Evolutionary conservation across 2,888 invertebrate genomes (phyloP).

Genomic region (Athripsodes cinereus): DNA sequence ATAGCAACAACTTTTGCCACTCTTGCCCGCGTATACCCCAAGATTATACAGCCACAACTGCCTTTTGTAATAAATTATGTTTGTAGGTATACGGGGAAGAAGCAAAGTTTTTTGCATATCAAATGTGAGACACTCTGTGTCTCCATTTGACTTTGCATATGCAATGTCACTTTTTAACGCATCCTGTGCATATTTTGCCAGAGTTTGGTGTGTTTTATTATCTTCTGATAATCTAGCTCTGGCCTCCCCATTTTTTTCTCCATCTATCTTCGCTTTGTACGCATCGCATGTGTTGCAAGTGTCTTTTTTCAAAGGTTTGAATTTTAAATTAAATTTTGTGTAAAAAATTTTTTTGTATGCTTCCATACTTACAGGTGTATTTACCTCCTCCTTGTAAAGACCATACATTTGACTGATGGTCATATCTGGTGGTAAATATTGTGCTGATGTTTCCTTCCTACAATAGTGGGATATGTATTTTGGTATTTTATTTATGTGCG

Average conservation of each 20-base stretch:
- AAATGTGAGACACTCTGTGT: conserved; percentile 23
- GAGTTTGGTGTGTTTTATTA: conserved; percentile 12
- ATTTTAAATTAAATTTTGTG: conserved; percentile 13
- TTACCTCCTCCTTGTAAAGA: conserved; percentile 4
- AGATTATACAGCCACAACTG: conserved; percentile 30
- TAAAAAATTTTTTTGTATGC: too few relatives aligned
- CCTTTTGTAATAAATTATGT: conserved; percentile 30
- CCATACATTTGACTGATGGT: neutral
- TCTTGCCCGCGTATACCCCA: conserved; percentile 27
- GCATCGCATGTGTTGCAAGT: conserved; percentile 19
- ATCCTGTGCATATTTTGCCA: conserved; percentile 14
- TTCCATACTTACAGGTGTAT: conserved; percentile 2
- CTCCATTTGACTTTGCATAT: conserved; percentile 8
- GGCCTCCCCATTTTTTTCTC: conserved; percentile 7
- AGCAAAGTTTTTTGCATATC: conserved; percentile 30
- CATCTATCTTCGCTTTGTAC: conserved; percentile 3
- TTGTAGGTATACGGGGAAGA: conserved; percentile 28
- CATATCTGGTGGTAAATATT: conserved; percentile 1
- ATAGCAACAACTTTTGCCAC: conserved; percentile 13
- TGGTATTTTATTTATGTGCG: neutral
- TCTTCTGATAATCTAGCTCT: conserved; percentile 10
- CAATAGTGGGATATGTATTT: neutral
- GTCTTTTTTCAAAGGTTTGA: conserved; percentile 20
- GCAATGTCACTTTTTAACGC: conserved; percentile 19
- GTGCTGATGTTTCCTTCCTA: neutral